These are phyloP conservation scores for Neomorphus geoffroyi DNA, from an alignment of 2,797 vertebrate species.

Conservation along the genomic window DNA sequence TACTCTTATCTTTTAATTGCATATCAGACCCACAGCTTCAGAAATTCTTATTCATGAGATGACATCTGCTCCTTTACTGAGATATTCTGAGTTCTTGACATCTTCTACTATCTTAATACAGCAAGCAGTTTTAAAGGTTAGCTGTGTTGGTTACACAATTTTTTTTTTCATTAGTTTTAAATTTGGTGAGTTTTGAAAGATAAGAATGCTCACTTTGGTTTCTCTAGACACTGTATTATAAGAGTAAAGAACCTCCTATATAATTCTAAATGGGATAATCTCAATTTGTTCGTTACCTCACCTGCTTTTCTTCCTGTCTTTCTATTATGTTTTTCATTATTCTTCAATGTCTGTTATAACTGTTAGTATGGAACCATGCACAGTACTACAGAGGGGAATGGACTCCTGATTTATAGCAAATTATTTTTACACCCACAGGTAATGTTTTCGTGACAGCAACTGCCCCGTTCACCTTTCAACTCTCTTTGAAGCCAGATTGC, in stretches of 20 bases:
- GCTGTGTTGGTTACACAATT: not conserved
- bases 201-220: not conserved
- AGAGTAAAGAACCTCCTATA: not conserved
- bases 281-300: not conserved
- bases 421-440: not conserved
- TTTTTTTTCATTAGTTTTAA: slow-evolving; percentile 13
- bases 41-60: not conserved
- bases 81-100: not conserved
- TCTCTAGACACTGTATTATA: not conserved
- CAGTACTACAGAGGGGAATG: not conserved
- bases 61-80: not conserved
- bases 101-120: not conserved
- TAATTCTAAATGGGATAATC: not conserved
- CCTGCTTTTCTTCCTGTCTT: not conserved
- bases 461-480: not conserved
- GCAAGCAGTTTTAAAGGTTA: not conserved
- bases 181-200: not conserved
- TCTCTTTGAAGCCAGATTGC: not conserved
- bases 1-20: not conserved
- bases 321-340: not conserved
- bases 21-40: not conserved
- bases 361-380: not conserved
- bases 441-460: not conserved
- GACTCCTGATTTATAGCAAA: not conserved
- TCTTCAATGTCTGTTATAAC: not conserved